Percentiles rank a stretch among this genome's conserved stretches.
Evolutionary conservation across 2,113 vertebrate genomes (phyloP).

Genomic region (Taurulus bubalis): DNA sequence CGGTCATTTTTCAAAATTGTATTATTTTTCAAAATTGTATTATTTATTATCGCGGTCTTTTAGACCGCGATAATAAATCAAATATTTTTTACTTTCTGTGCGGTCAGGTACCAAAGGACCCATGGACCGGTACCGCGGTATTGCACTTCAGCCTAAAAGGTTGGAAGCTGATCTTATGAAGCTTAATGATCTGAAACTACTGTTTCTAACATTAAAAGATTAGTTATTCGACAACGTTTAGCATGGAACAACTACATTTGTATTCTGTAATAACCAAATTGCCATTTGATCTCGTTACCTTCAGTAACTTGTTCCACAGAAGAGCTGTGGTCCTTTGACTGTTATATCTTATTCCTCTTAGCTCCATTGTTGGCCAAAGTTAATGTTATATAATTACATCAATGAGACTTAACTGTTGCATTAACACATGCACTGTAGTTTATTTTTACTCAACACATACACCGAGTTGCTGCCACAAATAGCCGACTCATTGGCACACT

Average conservation of each 20-base stretch:
- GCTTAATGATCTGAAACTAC: neutral
- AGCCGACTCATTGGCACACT: neutral
- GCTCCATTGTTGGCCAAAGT: neutral
- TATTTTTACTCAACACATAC: neutral
- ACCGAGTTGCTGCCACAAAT: neutral
- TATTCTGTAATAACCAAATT: neutral
- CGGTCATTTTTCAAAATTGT: too few relatives aligned
- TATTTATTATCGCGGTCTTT: too few relatives aligned
- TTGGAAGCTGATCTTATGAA: neutral
- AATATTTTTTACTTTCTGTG: too few relatives aligned
- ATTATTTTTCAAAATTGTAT: too few relatives aligned
- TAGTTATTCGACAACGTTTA: neutral
- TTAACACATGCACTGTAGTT: neutral
- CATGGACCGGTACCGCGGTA: too few relatives aligned
- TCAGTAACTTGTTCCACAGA: neutral
- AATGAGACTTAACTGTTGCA: neutral
- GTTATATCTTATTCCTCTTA: neutral
- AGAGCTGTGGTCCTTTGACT: neutral
- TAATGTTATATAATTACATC: neutral
- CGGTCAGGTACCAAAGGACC: too few relatives aligned
- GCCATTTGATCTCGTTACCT: neutral
- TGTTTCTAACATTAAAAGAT: neutral
- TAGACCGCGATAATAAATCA: too few relatives aligned
- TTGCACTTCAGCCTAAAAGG: neutral
- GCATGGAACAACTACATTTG: neutral